Conservation (phyloP, 2,113 vertebrate genomes). For the Eulemur macaco region DNA sequence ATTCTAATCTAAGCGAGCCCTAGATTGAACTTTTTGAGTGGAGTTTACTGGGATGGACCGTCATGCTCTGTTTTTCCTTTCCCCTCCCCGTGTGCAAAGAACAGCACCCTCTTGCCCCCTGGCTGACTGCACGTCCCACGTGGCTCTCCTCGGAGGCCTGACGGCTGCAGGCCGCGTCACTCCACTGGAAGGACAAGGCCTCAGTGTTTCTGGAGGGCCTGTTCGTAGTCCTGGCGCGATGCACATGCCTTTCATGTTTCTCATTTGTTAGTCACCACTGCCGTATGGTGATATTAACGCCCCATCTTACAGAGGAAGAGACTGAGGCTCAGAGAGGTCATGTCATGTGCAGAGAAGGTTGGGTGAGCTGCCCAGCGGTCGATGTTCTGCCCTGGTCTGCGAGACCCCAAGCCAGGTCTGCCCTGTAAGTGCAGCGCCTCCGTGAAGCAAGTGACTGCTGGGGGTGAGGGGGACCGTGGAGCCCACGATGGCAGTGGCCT, state of each 20-base stretch:
- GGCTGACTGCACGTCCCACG: not conserved
- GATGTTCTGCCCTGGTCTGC: not conserved
- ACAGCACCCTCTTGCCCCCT: no score
- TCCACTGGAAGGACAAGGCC: not conserved
- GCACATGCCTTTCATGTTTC: not conserved
- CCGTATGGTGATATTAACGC: not conserved
- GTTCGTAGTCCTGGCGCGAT: not conserved
- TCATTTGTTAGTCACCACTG: not conserved
- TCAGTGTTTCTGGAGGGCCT: not conserved
- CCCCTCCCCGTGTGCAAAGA: fast-evolving
- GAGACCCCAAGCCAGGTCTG: not conserved
- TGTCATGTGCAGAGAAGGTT: fast-evolving
- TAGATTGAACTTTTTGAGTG: not conserved
- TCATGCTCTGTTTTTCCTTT: not conserved
- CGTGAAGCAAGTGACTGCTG: fast-evolving
- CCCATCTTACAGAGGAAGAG: not conserved
- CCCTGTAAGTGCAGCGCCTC: not conserved
- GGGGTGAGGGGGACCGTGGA: not conserved
- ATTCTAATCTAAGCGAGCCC: not conserved
- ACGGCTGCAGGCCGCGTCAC: fast-evolving
- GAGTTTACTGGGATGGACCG: not conserved
- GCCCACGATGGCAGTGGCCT: not conserved
- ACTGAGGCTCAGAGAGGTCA: not conserved
- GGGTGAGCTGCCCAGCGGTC: not conserved
- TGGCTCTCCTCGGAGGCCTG: not conserved